Evolutionary conservation across 2,797 vertebrate genomes (phyloP).

Genomic region (Acipenser oxyrinchus): DNA sequence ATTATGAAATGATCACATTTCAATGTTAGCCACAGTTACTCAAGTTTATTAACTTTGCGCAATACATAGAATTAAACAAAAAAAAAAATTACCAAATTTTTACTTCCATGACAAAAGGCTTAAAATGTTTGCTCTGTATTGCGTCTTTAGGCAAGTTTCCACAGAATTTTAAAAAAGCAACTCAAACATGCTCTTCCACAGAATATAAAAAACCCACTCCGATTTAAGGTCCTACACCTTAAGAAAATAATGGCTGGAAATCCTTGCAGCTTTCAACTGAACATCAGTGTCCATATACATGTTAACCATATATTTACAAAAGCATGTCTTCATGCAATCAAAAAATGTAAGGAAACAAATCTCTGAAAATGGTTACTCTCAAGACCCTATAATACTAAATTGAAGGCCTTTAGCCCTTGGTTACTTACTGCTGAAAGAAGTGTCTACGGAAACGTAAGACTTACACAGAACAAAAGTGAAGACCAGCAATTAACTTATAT

Average conservation of each 20-base stretch:
- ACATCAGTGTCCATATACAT: slow-evolving; percentile 30
- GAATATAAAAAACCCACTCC: slow-evolving; percentile 28
- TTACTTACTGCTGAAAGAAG: slow-evolving; percentile 3
- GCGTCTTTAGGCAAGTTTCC: slow-evolving; percentile 26
- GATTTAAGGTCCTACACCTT: slow-evolving; percentile 9
- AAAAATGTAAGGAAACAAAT: slow-evolving; percentile 10
- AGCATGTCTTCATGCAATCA: slow-evolving; percentile 43
- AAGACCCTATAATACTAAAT: slow-evolving; percentile 7
- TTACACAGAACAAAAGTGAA: slow-evolving; percentile 23
- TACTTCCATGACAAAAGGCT: slow-evolving; percentile 43
- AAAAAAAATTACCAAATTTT: slow-evolving; percentile 31
- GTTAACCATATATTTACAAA: slow-evolving; percentile 28
- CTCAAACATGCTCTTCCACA: slow-evolving; percentile 36
- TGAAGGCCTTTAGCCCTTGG: background rate
- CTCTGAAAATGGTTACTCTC: background rate
- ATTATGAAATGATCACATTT: too few species aligned
- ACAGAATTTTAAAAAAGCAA: slow-evolving; percentile 30
- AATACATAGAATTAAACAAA: slow-evolving; percentile 31
- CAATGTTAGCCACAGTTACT: too few species aligned
- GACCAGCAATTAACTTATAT: slow-evolving; percentile 15
- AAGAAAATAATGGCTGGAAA: slow-evolving; percentile 6
- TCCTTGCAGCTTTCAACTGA: slow-evolving; percentile 30
- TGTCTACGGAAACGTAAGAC: slow-evolving; percentile 13
- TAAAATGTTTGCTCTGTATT: slow-evolving; percentile 33
- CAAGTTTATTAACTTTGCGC: slow-evolving; percentile 59